phyloP scores from a whole-genome alignment of 2,888 invertebrate species.

The Orthonevra nobilis region DNA sequence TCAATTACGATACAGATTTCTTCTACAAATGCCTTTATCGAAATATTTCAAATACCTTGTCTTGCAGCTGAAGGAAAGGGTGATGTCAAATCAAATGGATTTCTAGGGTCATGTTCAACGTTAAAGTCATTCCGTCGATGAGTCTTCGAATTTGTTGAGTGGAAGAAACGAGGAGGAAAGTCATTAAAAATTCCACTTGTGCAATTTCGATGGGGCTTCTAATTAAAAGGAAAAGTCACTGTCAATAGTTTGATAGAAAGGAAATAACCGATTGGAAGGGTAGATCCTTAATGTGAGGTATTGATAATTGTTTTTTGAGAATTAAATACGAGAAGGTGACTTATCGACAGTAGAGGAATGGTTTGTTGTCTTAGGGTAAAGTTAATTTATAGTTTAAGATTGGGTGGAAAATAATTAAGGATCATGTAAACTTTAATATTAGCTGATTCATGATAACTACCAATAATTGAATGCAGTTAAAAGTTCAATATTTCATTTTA shows the following conservation, averaged over 20 bases:
- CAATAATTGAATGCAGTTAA: too few species aligned
- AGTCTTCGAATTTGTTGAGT: constrained; percentile 27
- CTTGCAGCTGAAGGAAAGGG: neutral
- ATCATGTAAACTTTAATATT: too few species aligned
- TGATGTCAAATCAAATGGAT: constrained; percentile 18
- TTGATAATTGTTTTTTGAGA: too few species aligned
- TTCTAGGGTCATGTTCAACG: neutral
- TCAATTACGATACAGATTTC: constrained; percentile 20
- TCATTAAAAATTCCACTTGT: constrained; percentile 62
- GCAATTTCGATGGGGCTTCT: constrained; percentile 47
- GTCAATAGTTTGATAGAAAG: constrained; percentile 53
- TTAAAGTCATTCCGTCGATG: constrained; percentile 13
- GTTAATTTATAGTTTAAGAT: too few species aligned
- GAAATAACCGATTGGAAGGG: constrained; percentile 8
- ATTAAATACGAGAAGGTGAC: too few species aligned
- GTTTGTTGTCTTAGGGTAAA: too few species aligned
- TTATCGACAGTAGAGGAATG: too few species aligned
- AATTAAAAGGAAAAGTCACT: constrained; percentile 68
- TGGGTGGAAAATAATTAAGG: too few species aligned
- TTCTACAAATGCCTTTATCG: constrained; percentile 5
- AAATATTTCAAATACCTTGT: constrained; percentile 7
- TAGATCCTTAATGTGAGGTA: too few species aligned
- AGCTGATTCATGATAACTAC: too few species aligned
- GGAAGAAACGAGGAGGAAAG: constrained; percentile 51
- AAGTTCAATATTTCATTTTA: too few species aligned